Conservation (phyloP, 2,888 invertebrate genomes). For the Cremastinae sp. region DNA sequence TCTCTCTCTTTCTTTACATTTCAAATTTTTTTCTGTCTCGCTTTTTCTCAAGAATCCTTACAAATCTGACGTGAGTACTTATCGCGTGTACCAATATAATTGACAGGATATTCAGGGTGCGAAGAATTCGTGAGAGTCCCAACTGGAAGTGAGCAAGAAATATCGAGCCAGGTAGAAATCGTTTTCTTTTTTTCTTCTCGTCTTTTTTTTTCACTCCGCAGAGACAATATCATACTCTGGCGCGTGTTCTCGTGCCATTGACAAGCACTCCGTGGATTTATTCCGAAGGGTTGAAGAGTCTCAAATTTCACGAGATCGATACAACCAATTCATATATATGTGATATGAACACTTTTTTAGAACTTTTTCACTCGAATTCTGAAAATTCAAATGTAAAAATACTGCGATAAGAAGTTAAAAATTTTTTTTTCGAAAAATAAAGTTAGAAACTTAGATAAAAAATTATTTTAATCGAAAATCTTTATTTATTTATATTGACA, state of each 20-base stretch:
- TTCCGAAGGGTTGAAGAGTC: conserved; percentile 54
- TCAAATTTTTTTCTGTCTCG: background rate
- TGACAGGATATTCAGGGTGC: conserved; percentile 38
- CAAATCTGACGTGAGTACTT: background rate
- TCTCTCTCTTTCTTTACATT: background rate
- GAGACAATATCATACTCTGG: conserved; percentile 35
- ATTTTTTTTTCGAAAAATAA: no score
- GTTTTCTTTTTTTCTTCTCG: no score
- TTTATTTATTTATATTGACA: no score
- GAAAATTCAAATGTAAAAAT: no score
- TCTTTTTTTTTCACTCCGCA: conserved; percentile 2
- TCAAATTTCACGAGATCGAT: conserved; percentile 51
- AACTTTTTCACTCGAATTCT: no score
- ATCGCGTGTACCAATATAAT: conserved; percentile 14
- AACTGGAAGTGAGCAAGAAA: conserved; percentile 50
- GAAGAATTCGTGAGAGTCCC: conserved; percentile 28
- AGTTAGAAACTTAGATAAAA: no score
- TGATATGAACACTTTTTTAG: no score
- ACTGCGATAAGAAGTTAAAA: no score
- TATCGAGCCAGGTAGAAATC: conserved; percentile 50
- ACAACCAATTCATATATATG: background rate
- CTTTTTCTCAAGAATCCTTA: no score
- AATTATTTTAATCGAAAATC: no score
- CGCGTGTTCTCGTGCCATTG: conserved; percentile 32
- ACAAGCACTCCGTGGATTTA: background rate